phyloP scores from a whole-genome alignment of 1,140 invertebrate species.

The Drosophila erecta region DNA sequence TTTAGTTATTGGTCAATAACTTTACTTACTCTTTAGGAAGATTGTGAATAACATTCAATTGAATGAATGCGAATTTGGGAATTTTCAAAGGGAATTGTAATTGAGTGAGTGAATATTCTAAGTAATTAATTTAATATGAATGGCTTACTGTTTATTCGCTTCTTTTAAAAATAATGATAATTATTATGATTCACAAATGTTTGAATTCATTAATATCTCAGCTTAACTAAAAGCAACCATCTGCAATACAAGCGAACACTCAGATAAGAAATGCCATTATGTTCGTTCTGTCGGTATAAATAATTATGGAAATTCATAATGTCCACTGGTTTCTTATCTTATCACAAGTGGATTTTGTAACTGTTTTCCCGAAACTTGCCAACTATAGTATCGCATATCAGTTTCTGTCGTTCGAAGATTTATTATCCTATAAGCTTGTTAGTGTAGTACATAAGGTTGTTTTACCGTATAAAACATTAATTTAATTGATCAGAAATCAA shows the following conservation, averaged over 20 bases:
- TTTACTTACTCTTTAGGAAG: no score
- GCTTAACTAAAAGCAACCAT: no score
- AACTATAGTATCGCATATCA: not conserved
- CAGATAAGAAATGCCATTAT: not conserved
- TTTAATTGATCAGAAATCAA: not conserved
- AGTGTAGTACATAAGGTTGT: not conserved
- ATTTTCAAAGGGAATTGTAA: not conserved
- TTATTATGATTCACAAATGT: no score
- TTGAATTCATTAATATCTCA: no score
- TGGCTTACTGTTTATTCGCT: no score
- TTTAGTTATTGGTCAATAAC: not conserved
- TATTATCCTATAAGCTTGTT: constrained; percentile 8
- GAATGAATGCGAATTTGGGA: no score
- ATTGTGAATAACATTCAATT: no score
- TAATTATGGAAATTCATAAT: constrained; percentile 1
- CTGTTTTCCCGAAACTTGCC: not conserved
- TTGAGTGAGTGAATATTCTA: no score
- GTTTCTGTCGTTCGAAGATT: not conserved
- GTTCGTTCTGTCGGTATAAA: not conserved
- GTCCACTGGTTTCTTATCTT: constrained; percentile 6
- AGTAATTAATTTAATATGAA: not conserved
- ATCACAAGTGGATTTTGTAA: constrained; percentile 17
- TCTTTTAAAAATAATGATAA: no score
- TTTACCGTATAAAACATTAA: not conserved
- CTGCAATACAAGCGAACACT: not conserved